Conservation (phyloP, 2,888 invertebrate genomes). For the Plutella xylostella region DNA sequence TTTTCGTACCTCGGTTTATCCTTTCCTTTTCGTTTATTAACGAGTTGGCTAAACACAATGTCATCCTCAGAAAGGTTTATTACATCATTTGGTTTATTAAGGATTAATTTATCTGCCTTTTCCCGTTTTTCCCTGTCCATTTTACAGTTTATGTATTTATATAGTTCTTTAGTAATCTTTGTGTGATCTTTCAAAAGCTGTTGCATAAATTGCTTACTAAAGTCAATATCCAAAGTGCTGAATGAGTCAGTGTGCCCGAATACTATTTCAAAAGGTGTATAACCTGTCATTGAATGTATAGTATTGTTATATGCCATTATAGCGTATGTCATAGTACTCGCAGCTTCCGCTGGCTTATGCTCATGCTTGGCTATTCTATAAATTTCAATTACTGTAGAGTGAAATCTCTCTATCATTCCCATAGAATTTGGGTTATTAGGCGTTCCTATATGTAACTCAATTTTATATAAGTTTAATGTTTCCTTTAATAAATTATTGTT, state of each 20-base stretch:
- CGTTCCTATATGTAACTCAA: conserved; percentile 13
- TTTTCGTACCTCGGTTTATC: too few species aligned
- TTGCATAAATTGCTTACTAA: conserved; percentile 8
- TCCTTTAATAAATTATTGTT: conserved; percentile 21
- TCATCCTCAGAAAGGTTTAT: too few species aligned
- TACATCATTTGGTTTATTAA: too few species aligned
- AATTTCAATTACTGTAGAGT: conserved; percentile 16
- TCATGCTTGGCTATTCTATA: conserved; percentile 24
- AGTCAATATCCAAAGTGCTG: not conserved
- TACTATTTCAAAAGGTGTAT: conserved; percentile 16
- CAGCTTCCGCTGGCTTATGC: not conserved
- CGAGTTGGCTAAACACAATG: too few species aligned
- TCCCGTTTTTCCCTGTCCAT: too few species aligned
- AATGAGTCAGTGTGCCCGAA: conserved; percentile 13
- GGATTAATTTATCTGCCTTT: too few species aligned
- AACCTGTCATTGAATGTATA: conserved; percentile 14
- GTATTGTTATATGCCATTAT: conserved; percentile 4
- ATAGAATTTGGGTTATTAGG: conserved; percentile 3
- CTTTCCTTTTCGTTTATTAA: too few species aligned
- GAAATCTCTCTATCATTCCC: conserved; percentile 19
- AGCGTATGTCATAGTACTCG: conserved; percentile 2
- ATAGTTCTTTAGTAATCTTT: conserved; percentile 14
- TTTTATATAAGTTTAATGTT: conserved; percentile 17
- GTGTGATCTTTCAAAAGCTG: conserved; percentile 17
- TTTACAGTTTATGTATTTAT: too few species aligned